Percentiles rank a stretch among this genome's conserved stretches.
Evolutionary conservation across 64 coral and sea anemone genomes (phyloP).

Genomic region (Montipora foliosa): DNA sequence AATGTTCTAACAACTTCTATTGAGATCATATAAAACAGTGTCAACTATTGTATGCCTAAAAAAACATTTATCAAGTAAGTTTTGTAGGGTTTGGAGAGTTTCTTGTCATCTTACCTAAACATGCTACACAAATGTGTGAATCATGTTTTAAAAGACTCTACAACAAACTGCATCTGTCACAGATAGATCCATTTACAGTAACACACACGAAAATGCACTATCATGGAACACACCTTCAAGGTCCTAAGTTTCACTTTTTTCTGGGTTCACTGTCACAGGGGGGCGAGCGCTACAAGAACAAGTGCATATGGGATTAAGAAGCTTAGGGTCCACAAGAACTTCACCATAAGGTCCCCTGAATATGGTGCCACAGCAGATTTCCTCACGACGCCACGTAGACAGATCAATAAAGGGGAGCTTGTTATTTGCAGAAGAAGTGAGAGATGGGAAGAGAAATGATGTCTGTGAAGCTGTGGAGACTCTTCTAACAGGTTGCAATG

Average conservation of each 20-base stretch:
- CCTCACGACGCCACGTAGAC: slow-evolving; percentile 94
- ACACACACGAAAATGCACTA: neutral
- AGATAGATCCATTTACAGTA: neutral
- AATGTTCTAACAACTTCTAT: too few relatives aligned
- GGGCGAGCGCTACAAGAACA: slow-evolving; percentile 64
- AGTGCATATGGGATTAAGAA: slow-evolving; percentile 89
- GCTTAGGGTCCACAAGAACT: slow-evolving; percentile 96
- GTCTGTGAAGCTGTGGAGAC: slow-evolving; percentile 95
- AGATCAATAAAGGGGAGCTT: slow-evolving; percentile 97
- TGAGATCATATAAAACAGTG: too few relatives aligned
- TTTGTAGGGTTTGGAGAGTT: neutral
- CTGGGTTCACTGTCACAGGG: slow-evolving; percentile 1
- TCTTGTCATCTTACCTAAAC: neutral
- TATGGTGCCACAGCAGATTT: slow-evolving; percentile 98
- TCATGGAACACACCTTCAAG: neutral
- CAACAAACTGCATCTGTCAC: neutral
- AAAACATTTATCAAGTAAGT: too few relatives aligned
- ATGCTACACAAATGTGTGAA: neutral
- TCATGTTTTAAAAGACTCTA: neutral
- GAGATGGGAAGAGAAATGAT: slow-evolving; percentile 87
- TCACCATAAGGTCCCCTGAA: slow-evolving; percentile 96
- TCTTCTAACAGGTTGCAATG: slow-evolving; percentile 28
- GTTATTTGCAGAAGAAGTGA: slow-evolving; percentile 67
- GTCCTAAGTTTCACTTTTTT: neutral
- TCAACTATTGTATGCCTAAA: too few relatives aligned